These are phyloP conservation scores for Ladona fulva DNA, from an alignment of 1,140 invertebrate genomes.

Conservation along the genomic window DNA sequence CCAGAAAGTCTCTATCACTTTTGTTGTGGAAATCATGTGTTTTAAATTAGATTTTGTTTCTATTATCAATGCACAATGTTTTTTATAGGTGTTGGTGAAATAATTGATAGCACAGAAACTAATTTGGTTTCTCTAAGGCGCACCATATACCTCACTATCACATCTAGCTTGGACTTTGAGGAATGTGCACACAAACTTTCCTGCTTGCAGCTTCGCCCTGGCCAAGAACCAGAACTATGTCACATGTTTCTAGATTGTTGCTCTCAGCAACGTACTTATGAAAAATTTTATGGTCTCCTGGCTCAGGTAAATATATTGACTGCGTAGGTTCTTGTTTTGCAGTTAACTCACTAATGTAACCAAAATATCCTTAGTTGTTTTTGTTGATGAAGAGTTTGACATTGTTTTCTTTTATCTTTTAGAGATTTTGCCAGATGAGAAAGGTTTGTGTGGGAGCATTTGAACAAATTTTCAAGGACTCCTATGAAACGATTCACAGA, in stretches of 20 bases:
- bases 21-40: no score
- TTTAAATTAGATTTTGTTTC: no score
- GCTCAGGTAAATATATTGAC: constrained; percentile 46
- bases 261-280: constrained; percentile 96
- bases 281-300: constrained; percentile 94
- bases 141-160: constrained; percentile 96
- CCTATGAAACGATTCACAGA: constrained; percentile 87
- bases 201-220: constrained; percentile 92
- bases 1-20: no score
- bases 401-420: constrained; percentile 26
- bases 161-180: constrained; percentile 96
- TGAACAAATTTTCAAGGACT: constrained; percentile 91
- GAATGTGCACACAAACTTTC: constrained; percentile 98
- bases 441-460: constrained; percentile 85
- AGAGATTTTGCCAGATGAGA: constrained; percentile 88
- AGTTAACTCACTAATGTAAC: constrained; percentile 16
- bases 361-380: background rate
- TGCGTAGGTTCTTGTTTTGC: constrained; percentile 14
- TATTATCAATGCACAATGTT: no score
- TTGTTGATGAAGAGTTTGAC: background rate
- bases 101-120: constrained; percentile 96
- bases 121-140: constrained; percentile 87
- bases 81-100: constrained; percentile 35
- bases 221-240: constrained; percentile 88
- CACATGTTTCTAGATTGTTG: constrained; percentile 99